phyloP scores from a whole-genome alignment of 2,888 invertebrate genomes.

The Phorcus lineatus region DNA sequence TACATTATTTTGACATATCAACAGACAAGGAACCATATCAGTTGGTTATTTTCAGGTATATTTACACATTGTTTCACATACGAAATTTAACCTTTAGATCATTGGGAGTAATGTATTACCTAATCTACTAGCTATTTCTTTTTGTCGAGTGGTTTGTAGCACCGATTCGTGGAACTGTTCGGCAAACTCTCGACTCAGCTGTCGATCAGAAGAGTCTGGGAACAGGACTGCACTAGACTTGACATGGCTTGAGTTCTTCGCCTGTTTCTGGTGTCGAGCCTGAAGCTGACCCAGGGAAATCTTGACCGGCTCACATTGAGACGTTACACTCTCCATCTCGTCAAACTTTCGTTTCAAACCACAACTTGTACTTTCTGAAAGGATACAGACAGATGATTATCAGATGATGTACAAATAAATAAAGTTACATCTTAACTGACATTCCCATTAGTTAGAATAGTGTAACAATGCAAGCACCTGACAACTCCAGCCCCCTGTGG shows the following conservation, averaged over 20 bases:
- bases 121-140: slow-evolving; percentile 53
- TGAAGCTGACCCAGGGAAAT: slow-evolving; percentile 42
- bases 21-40: too few relatives aligned
- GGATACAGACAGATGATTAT: too few relatives aligned
- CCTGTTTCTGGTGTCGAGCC: slow-evolving; percentile 36
- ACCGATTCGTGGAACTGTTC: slow-evolving; percentile 76
- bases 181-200: slow-evolving; percentile 70
- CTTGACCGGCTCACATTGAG: slow-evolving; percentile 28
- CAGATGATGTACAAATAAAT: too few relatives aligned
- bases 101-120: slow-evolving; percentile 32
- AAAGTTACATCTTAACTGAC: too few relatives aligned
- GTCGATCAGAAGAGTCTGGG: slow-evolving; percentile 35
- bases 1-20: too few relatives aligned
- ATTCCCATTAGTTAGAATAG: too few relatives aligned
- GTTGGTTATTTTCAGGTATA: too few relatives aligned
- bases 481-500: too few relatives aligned
- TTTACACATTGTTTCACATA: too few relatives aligned
- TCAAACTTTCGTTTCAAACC: slow-evolving; percentile 32
- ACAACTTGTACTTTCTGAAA: slow-evolving; percentile 24
- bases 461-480: too few relatives aligned
- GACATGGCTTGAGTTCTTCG: background rate
- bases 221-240: slow-evolving; percentile 38
- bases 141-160: slow-evolving; percentile 71
- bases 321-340: slow-evolving; percentile 8
- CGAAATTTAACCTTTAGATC: too few relatives aligned